These are phyloP conservation scores for Xylocopa sonorina DNA, from an alignment of 1,140 invertebrate genomes.

Conservation along the genomic window DNA sequence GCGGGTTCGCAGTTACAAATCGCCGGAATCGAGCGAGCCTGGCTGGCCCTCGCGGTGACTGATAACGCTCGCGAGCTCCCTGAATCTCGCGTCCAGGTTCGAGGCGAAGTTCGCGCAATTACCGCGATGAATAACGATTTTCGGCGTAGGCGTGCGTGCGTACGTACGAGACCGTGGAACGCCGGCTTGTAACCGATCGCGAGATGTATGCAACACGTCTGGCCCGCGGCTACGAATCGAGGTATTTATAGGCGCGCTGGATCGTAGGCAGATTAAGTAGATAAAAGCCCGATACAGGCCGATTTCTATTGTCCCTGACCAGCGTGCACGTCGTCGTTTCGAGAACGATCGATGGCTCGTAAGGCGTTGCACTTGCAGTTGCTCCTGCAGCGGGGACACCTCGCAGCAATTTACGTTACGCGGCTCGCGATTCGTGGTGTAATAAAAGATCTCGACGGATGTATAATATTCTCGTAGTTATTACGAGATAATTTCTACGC, in stretches of 20 bases:
- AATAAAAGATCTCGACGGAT: no score
- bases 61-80: conserved; percentile 10
- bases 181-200: conserved; percentile 27
- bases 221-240: conserved; percentile 46
- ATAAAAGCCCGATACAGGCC: conserved; percentile 37
- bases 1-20: conserved; percentile 18
- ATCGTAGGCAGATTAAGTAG: conserved; percentile 47
- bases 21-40: not conserved
- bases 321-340: not conserved
- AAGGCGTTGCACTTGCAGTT: conserved; percentile 3
- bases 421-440: no score
- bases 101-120: conserved; percentile 39
- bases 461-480: no score
- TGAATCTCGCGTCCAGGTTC: not conserved
- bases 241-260: conserved; percentile 53
- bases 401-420: conserved; percentile 23
- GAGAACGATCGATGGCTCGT: not conserved
- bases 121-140: conserved; percentile 56
- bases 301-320: conserved; percentile 48
- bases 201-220: conserved; percentile 38
- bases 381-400: not conserved
- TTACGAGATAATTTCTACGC: not conserved
- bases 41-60: not conserved
- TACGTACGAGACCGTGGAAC: not conserved
- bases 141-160: conserved; percentile 46